A percentile compares a stretch with the other conserved stretches of the same genome.
These are phyloP conservation scores for Pristionchus maxplancki DNA, from an alignment of 2,888 invertebrate species.

Conservation along the genomic window DNA sequence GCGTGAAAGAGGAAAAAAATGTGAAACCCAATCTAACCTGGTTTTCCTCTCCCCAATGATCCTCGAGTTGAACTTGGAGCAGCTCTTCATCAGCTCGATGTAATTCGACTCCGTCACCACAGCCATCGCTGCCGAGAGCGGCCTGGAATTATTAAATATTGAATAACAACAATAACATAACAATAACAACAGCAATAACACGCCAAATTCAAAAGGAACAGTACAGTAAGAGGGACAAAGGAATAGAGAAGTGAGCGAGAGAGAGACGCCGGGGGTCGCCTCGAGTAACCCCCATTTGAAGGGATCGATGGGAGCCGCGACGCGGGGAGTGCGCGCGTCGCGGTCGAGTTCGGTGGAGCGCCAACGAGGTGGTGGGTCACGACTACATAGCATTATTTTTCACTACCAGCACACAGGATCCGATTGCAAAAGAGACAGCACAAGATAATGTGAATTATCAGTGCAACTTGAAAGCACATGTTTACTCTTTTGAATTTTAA, in stretches of 20 bases:
- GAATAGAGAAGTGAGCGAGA: neutral
- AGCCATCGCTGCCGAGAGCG: slow-evolving; percentile 55
- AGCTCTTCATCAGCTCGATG: slow-evolving; percentile 74
- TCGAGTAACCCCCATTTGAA: neutral
- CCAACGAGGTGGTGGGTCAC: neutral
- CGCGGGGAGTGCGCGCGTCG: neutral
- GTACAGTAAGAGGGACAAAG: neutral
- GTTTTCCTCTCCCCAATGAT: slow-evolving; percentile 65
- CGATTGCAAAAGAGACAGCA: neutral
- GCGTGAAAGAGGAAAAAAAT: no score
- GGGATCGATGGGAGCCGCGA: neutral
- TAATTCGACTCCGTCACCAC: slow-evolving; percentile 70
- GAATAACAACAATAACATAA: neutral
- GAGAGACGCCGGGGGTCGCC: neutral
- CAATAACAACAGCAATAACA: neutral
- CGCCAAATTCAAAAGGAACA: neutral
- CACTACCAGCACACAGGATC: neutral
- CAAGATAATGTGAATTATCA: neutral
- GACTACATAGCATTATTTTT: neutral
- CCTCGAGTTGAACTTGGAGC: slow-evolving; percentile 73
- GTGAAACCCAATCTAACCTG: neutral
- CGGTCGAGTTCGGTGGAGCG: neutral
- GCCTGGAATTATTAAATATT: neutral
- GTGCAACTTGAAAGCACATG: no score
- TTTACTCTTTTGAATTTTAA: no score